phyloP scores from a whole-genome alignment of 2,888 invertebrate genomes.

The Coenonympha arcania region DNA sequence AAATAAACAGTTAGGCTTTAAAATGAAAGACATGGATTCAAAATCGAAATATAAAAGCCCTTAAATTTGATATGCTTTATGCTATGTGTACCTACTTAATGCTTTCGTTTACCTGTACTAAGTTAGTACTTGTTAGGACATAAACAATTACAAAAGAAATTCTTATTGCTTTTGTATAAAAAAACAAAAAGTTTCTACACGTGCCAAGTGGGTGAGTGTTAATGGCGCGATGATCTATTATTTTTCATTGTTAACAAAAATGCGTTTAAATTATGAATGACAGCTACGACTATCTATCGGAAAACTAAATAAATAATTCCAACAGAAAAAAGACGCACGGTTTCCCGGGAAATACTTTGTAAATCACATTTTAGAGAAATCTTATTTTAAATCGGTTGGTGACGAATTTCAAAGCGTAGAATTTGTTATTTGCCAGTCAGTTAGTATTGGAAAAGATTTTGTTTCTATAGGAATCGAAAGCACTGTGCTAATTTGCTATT shows the following conservation, averaged over 20 bases:
- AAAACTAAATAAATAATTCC: slow-evolving; percentile 4
- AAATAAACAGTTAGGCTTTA: too few species aligned
- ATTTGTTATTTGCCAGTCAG: too few species aligned
- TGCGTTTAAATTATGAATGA: slow-evolving; percentile 20
- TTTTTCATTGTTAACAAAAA: slow-evolving; percentile 22
- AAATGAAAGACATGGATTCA: too few species aligned
- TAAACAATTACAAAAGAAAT: background rate
- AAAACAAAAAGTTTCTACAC: slow-evolving; percentile 12
- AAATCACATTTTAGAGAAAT: background rate
- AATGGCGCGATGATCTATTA: slow-evolving; percentile 38
- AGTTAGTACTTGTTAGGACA: too few species aligned
- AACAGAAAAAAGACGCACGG: slow-evolving; percentile 1
- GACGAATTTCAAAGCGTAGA: background rate
- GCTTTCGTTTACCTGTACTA: too few species aligned
- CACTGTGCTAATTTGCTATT: too few species aligned
- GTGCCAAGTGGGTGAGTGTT: slow-evolving; percentile 71
- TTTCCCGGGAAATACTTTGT: background rate
- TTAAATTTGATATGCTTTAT: too few species aligned
- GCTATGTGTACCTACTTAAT: too few species aligned
- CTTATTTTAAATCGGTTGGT: background rate
- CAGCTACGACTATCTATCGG: slow-evolving; percentile 14
- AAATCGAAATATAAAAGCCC: background rate
- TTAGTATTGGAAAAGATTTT: too few species aligned
- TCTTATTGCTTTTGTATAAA: background rate
- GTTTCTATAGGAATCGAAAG: too few species aligned